These are phyloP conservation scores for Tiliacea aurago DNA, from an alignment of 2,888 invertebrate species.

Conservation along the genomic window DNA sequence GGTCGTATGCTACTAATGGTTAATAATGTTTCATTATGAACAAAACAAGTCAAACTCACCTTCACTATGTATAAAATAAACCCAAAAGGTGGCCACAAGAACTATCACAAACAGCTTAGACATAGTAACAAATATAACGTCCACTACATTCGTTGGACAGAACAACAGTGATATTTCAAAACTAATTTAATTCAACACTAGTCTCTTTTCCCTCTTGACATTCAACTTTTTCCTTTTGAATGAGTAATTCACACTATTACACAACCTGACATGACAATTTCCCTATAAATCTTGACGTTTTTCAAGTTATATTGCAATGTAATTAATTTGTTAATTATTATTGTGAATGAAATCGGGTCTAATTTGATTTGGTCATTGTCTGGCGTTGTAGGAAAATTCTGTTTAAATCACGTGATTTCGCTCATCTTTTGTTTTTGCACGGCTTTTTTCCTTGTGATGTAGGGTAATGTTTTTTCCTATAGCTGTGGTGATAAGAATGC, in stretches of 20 bases:
- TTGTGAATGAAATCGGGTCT: conserved; percentile 22
- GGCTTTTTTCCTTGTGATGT: conserved; percentile 41
- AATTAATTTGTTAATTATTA: conserved; percentile 49
- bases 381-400: conserved; percentile 6
- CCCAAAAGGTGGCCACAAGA: conserved; percentile 67
- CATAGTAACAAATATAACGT: conserved; percentile 62
- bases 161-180: conserved; percentile 51
- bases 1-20: too few relatives aligned
- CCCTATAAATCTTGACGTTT: conserved; percentile 34
- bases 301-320: conserved; percentile 37
- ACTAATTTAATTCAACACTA: conserved; percentile 47
- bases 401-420: conserved; percentile 48
- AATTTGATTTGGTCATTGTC: conserved; percentile 43
- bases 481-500: conserved; percentile 13
- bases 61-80: conserved; percentile 72
- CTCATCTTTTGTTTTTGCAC: conserved; percentile 42
- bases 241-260: conserved; percentile 65
- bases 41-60: conserved; percentile 60
- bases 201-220: conserved; percentile 42
- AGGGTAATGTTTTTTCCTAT: conserved; percentile 19
- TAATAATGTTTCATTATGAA: not conserved
- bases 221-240: conserved; percentile 67
- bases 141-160: conserved; percentile 32
- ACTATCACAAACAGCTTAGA: conserved; percentile 63
- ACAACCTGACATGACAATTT: conserved; percentile 44